Percentiles rank a stretch among this genome's conserved stretches.
Conservation (phyloP, 2,113 vertebrate genomes). For the Ageneiosus marmoratus region DNA sequence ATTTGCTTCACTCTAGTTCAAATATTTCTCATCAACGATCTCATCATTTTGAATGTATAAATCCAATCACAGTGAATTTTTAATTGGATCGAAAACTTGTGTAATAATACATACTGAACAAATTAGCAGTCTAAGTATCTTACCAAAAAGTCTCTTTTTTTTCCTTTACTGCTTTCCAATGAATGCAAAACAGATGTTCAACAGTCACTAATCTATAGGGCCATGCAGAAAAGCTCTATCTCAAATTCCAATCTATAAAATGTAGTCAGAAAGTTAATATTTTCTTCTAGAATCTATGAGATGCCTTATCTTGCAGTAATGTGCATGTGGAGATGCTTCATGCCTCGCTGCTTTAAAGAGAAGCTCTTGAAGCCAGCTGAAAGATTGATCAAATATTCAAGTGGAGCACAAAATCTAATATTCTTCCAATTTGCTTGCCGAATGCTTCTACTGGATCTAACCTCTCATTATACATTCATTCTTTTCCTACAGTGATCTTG, state of each 20-base stretch:
- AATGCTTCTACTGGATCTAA: constrained; percentile 49
- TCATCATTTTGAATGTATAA: not conserved
- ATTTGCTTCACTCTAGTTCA: not conserved
- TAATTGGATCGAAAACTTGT: not conserved
- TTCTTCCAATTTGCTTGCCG: constrained; percentile 62
- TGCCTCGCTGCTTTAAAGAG: constrained; percentile 48
- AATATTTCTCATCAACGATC: not conserved
- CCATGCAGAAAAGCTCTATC: not conserved
- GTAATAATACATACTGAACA: not conserved
- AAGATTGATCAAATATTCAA: constrained; percentile 64
- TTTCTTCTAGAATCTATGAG: constrained; percentile 26
- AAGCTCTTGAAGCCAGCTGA: constrained; percentile 50
- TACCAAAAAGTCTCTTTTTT: not conserved
- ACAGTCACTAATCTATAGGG: constrained; percentile 4
- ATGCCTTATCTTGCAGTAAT: constrained; percentile 27
- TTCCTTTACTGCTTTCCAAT: not conserved
- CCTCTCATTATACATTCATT: constrained; percentile 16
- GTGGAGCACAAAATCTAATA: constrained; percentile 62
- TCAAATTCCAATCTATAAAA: not conserved
- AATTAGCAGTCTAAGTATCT: not conserved
- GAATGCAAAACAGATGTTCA: not conserved
- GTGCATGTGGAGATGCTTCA: constrained; percentile 9
- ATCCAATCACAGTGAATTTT: not conserved
- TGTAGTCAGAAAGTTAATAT: constrained; percentile 41
- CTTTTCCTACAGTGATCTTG: constrained; percentile 26